A percentile compares a stretch with the other conserved stretches of the same genome.
Evolutionary conservation across 1,140 invertebrate genomes (phyloP).

Genomic region (Anoplolepis gracilipes): DNA sequence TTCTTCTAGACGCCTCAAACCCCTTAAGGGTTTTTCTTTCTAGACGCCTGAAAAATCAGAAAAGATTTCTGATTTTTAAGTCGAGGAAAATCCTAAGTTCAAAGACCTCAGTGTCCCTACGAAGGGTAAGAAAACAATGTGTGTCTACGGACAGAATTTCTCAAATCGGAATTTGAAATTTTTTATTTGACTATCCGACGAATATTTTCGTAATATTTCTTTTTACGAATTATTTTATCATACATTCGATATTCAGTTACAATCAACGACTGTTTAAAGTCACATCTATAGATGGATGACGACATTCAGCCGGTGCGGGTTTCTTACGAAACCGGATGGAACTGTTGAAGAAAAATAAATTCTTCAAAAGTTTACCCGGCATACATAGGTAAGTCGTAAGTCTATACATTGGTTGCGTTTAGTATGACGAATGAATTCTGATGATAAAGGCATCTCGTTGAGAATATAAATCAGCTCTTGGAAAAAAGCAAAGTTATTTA

Average conservation of each 20-base stretch:
- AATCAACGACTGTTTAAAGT: neutral
- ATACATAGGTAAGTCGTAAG: neutral
- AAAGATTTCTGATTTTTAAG: too few relatives aligned
- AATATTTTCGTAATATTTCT: too few relatives aligned
- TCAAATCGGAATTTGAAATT: too few relatives aligned
- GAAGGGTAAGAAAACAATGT: too few relatives aligned
- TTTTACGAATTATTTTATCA: neutral
- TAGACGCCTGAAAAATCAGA: too few relatives aligned
- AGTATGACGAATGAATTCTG: neutral
- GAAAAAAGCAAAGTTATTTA: neutral
- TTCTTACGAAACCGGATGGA: constrained; percentile 44
- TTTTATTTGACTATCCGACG: neutral
- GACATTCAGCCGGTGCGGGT: neutral
- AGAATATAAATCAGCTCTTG: neutral
- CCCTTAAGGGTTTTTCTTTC: too few relatives aligned
- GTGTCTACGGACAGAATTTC: too few relatives aligned
- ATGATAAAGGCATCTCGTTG: neutral
- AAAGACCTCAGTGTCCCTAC: too few relatives aligned
- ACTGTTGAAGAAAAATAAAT: constrained; percentile 38
- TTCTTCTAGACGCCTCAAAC: too few relatives aligned
- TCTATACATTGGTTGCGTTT: neutral
- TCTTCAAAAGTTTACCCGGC: neutral
- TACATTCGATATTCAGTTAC: neutral
- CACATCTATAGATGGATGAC: neutral
- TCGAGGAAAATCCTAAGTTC: too few relatives aligned